These are phyloP conservation scores for Agrotis puta DNA, from an alignment of 2,888 invertebrate species.

Conservation along the genomic window DNA sequence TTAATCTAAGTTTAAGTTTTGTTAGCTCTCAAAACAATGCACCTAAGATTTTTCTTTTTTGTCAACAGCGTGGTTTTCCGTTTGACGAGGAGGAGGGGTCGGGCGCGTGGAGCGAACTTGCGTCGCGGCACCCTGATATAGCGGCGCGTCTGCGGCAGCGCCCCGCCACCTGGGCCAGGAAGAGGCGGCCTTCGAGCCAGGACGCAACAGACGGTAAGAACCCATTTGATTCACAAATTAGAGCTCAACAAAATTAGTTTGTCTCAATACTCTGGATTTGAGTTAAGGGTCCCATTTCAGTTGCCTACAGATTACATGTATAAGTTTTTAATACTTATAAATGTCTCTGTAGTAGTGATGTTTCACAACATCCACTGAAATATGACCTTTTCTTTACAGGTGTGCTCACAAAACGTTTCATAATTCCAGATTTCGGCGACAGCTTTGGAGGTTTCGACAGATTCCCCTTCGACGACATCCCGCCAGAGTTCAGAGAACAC, in stretches of 20 bases:
- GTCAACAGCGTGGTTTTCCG: slow-evolving; percentile 92
- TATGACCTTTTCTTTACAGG: slow-evolving; percentile 66
- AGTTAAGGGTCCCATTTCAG: slow-evolving; percentile 30
- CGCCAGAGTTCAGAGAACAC: slow-evolving; percentile 87
- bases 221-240: slow-evolving; percentile 10
- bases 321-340: slow-evolving; percentile 9
- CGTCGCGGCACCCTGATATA: slow-evolving; percentile 94
- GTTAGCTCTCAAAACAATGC: not conserved
- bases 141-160: slow-evolving; percentile 92
- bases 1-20: not conserved
- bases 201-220: slow-evolving; percentile 84
- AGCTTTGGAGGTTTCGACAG: slow-evolving; percentile 89
- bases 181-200: slow-evolving; percentile 86
- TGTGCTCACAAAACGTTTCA: slow-evolving; percentile 75
- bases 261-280: not conserved
- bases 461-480: slow-evolving; percentile 90
- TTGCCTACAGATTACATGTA: slow-evolving; percentile 20
- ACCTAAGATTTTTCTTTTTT: slow-evolving; percentile 47
- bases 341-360: slow-evolving; percentile 28
- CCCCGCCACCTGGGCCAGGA: slow-evolving; percentile 88
- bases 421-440: slow-evolving; percentile 88
- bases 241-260: not conserved
- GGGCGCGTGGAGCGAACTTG: slow-evolving; percentile 93
- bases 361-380: slow-evolving; percentile 37
- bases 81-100: slow-evolving; percentile 92